A percentile compares a stretch with the other conserved stretches of the same genome.
These are phyloP conservation scores for Kryptopterus vitreolus DNA, from an alignment of 2,797 vertebrate species.

Conservation along the genomic window DNA sequence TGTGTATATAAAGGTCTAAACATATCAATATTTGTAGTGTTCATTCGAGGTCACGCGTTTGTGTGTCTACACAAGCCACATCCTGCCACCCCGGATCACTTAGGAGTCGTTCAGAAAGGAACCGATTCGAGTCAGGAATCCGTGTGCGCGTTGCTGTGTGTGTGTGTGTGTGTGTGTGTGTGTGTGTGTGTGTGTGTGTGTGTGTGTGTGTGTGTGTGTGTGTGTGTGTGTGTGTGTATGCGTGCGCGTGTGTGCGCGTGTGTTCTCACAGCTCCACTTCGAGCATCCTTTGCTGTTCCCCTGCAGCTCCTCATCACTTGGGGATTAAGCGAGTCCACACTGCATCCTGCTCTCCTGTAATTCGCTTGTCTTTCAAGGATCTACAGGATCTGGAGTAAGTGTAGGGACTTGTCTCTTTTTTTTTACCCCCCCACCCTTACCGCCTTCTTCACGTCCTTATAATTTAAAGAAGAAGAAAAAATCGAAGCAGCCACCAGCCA, in stretches of 20 bases:
- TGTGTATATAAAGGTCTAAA: too few relatives aligned
- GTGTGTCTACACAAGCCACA: too few relatives aligned
- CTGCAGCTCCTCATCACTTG: constrained; percentile 35
- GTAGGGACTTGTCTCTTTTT: constrained; percentile 21
- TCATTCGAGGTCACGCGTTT: too few relatives aligned
- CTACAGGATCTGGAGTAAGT: background rate
- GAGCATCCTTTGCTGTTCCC: constrained; percentile 47
- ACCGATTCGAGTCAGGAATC: background rate
- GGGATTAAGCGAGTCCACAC: background rate
- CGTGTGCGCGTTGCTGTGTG: background rate
- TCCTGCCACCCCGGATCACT: constrained; percentile 5
- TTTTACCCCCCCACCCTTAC: too few relatives aligned
- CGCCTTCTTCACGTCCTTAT: constrained; percentile 19
- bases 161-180: background rate
- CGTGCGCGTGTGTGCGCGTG: background rate
- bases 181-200: too few relatives aligned
- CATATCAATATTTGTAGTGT: too few relatives aligned
- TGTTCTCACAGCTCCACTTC: constrained; percentile 48
- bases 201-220: background rate
- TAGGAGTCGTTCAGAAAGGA: constrained; percentile 16
- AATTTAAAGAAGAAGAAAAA: background rate
- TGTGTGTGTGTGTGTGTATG: too few relatives aligned
- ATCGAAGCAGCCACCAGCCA: constrained; percentile 24
- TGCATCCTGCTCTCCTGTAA: constrained; percentile 1
- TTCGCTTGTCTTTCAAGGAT: constrained; percentile 11